Base-by-base conservation (phyloP, 2,797 vertebrate genomes). In the Ateles fusciceps region DNA sequence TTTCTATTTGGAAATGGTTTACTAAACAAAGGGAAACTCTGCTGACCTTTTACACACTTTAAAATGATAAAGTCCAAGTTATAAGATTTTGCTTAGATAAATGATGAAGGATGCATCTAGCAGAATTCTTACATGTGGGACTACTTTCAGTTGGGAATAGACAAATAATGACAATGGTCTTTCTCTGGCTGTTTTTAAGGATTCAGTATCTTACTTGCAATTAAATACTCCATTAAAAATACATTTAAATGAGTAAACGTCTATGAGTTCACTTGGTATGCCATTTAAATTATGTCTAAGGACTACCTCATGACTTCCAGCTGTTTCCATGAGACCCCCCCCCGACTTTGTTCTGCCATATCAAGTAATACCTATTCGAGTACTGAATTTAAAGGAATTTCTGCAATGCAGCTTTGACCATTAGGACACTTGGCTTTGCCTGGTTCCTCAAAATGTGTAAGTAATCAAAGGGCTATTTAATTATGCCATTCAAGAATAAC, bases 191-290 rank as follows among this genome's bases (percentile, higher is more conserved):
- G 14, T 72, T 94, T 93, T 91, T 87, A 86, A 95, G 72, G 64
- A 96, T 88, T 89, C 39, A 36, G 17, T 83, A 83, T 94, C 46
- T 96, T 93, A 57, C 33, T 80, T 88, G 36, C 10, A 85, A 89
- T 89, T 59, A 95, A 96, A 96, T 95, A 92, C 28, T 72, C 52
- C 42, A 90, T 64, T 85, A 89, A 88, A 93, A 94, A 55, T 26
- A 95, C 26, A 85, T 33, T 85, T 79, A 80, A 85, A 61, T 78
- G 52, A 97, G 71, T 90, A 92, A 83, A 72, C 19, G 91, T 50
- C 61, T 88, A 95, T 78, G 8, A 96, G 76, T 42, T 61, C 59
- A 92, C 42, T 81, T 44, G 8, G 22, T 48, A 50, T 59, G 61
- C 5, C 89, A 83, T 85, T 95, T 95, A 95, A 92, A 94, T 84